Base-by-base conservation (phyloP, 2,797 vertebrate species). In the Typhlichthys eigenmanni region DNA sequence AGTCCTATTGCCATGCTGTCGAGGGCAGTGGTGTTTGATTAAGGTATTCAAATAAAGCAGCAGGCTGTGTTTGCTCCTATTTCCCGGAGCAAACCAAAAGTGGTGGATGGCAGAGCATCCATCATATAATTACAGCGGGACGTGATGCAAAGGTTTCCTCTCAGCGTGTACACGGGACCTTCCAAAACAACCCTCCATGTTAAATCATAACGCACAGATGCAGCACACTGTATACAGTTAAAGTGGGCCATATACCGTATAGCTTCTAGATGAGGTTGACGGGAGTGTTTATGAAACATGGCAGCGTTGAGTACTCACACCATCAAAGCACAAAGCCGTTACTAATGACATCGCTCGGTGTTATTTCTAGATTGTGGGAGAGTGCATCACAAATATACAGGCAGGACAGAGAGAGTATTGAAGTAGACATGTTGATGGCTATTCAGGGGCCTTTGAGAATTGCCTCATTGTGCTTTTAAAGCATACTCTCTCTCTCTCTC, bases 21-120 rank as follows among this genome's bases (percentile, higher is more conserved):
- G 69, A 56, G 57, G 60, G 55, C 58, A 60, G 72, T 68, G 69
- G 62, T 89, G 88, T 90, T 90, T 90, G 87, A 83, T 87, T 88
- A 90, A 89, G 87, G 81, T 86, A 89, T 90, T 90, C 85, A 90
- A 90, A 91, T 89, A 91, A 84, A 87, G 82, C 69, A 82, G 77
- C 79, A 81, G 78, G 79, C 85, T 78, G 69, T 75, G 79, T 79
- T 82, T 86, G 85, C 78, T 80, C 80, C 11, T 60, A 86, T 87
- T 85, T 83, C 79, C 56, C 69, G 76, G 64, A 75, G 80, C 67
- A 85, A 87, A 87, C 78, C 62, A 47, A 72, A 77, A 62, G 60
- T 16, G 65, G 47, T 47, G 72, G 69, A 78, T 75, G 75, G 75
- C 71, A 60, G 47, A 66, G 58, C 56, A 63, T 65, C 65, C 69